These are phyloP conservation scores for Geotrypetes seraphini DNA, from an alignment of 2,797 vertebrate genomes.

Conservation along the genomic window DNA sequence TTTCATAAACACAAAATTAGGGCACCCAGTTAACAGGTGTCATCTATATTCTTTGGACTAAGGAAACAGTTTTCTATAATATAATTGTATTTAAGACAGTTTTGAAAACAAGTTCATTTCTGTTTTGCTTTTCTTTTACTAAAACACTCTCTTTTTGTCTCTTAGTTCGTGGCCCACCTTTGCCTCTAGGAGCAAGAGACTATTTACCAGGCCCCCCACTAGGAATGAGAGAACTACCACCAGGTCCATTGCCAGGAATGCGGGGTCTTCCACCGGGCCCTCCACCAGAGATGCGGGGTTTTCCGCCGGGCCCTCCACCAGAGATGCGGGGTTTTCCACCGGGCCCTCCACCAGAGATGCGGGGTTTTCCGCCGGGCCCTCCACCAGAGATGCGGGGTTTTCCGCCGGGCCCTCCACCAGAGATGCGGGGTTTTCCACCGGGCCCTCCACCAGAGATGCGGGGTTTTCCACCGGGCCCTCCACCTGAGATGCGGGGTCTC, in stretches of 20 bases:
- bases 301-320: background rate
- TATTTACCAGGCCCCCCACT: conserved; percentile 35
- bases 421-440: background rate
- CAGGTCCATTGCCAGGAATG: background rate
- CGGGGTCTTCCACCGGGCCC: too few relatives aligned
- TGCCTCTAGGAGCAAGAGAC: conserved; percentile 39
- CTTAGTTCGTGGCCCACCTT: conserved; percentile 42
- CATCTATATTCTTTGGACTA: too few relatives aligned
- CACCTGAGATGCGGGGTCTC: background rate
- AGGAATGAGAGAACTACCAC: background rate
- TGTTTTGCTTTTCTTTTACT: background rate
- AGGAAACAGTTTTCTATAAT: too few relatives aligned
- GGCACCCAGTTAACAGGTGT: too few relatives aligned
- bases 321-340: background rate
- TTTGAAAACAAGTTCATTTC: too few relatives aligned
- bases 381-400: background rate
- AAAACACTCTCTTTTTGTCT: background rate
- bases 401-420: conserved; percentile 1
- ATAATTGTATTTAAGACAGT: too few relatives aligned
- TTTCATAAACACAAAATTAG: too few relatives aligned
- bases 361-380: background rate
- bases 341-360: background rate
- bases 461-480: conserved; percentile 42
- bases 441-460: conserved; percentile 31
- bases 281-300: background rate